Evolutionary conservation across 2,797 vertebrate genomes (phyloP).

Genomic region (Microhierax caerulescens): DNA sequence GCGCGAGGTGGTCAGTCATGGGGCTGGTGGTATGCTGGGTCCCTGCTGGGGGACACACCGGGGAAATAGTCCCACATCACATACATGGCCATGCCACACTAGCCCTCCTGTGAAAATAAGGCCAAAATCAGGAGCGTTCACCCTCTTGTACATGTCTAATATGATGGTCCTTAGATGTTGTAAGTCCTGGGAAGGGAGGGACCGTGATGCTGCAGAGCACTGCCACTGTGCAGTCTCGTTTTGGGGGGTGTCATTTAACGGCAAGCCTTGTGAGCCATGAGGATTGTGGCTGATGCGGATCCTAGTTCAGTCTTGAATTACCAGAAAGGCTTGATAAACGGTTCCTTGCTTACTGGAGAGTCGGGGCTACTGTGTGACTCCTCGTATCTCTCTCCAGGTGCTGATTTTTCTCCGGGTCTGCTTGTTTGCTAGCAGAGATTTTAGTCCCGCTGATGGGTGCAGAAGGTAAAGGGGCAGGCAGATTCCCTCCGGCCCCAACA

Average conservation of each 20-base stretch:
- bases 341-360: neutral
- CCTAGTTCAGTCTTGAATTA: neutral
- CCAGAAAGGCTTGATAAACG: neutral
- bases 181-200: neutral
- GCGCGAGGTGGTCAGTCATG: neutral
- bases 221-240: neutral
- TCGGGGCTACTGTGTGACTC: neutral
- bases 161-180: neutral
- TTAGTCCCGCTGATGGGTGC: neutral
- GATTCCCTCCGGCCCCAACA: neutral
- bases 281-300: neutral
- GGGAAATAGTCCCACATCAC: neutral
- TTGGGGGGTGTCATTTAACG: neutral
- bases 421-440: neutral
- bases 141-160: neutral
- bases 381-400: neutral
- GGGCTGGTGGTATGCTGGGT: neutral
- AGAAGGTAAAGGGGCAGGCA: neutral
- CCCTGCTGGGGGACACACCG: accelerated
- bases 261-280: accelerated
- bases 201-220: neutral
- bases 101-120: neutral
- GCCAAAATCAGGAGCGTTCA: no score
- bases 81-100: neutral
- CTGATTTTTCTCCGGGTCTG: neutral